Base-by-base conservation (phyloP, 2,888 invertebrate species). In the Nephrotoma appendiculata region DNA sequence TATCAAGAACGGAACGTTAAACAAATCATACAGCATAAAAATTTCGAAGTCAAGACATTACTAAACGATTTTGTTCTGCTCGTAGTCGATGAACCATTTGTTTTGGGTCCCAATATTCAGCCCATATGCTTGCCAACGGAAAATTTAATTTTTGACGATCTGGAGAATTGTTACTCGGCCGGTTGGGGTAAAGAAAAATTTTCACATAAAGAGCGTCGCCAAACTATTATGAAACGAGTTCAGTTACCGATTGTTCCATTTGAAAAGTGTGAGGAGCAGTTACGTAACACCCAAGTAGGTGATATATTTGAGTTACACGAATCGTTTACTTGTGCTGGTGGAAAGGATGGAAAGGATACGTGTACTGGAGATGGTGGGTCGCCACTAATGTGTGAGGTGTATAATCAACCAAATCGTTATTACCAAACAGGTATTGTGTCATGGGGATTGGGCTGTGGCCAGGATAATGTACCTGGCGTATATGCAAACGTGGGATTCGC, bases 381-480 rank as follows among this genome's bases (percentile, higher is more conserved):
- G 52, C 96, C 96, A 0, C 91, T 96, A 12, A 95, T 94, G 0
- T 97, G 96, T 89, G 93, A 94, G 6, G 91, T 93, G 87, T 91
- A 91, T 9, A 92, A 93, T 0, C 89, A 92, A 0, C 91, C 93
- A 15, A 91, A 93, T 87, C 92, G 94, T 7, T 96, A 95, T 90
- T 93, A 94, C 19, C 94, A 96, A 89, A 93, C 94, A 1, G 98
- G 98, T 0, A 94, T 97, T 9, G 96, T 97, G 0, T 95, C 97
- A 0, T 98, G 97, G 97, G 98, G 98, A n/a, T 95, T 98, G 86
- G 96, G 96, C 3, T 98, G 98, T 89, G 84, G 84, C 9, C 97
- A 97, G 0, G 90, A 89, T 88, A 91, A 88, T 86, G 93, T 95
- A 0, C 98, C 98, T 0, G 97, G 96, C 0, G 96, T 96, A 0